Conservation (phyloP, 1,140 invertebrate species). For the Brevipalpus yothersi region DNA sequence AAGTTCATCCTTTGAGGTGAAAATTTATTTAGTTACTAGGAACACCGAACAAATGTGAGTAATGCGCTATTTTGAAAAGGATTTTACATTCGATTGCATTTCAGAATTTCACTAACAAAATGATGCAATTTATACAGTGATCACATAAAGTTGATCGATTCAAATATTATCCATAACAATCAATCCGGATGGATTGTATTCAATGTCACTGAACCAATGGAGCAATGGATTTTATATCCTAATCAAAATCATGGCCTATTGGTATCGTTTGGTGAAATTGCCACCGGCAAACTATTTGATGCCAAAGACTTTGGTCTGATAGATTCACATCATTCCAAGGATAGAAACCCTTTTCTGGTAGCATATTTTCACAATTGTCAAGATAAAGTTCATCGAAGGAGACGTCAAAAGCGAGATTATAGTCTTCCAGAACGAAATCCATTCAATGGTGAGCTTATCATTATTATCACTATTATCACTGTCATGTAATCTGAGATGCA, state of each 20-base stretch:
- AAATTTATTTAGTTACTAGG: not conserved
- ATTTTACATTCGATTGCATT: too few species aligned
- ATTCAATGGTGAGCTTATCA: too few species aligned
- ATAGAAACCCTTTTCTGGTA: too few species aligned
- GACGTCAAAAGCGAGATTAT: too few species aligned
- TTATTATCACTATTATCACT: too few species aligned
- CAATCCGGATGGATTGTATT: conserved; percentile 12
- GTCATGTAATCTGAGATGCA: too few species aligned
- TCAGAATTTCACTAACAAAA: not conserved
- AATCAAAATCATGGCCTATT: conserved; percentile 65
- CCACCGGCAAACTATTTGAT: not conserved
- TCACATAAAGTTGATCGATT: not conserved
- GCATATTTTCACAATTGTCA: too few species aligned
- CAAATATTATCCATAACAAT: not conserved
- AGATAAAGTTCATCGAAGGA: too few species aligned
- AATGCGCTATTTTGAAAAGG: too few species aligned
- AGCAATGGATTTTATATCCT: conserved; percentile 27
- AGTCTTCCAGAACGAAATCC: too few species aligned
- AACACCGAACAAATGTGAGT: not conserved
- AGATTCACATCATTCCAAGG: too few species aligned
- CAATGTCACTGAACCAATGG: conserved; percentile 13
- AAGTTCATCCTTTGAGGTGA: not conserved
- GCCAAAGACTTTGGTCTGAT: too few species aligned
- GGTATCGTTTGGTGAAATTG: conserved; percentile 34
- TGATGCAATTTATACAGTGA: not conserved